Evolutionary conservation across 2,888 invertebrate species (phyloP).

Genomic region (Heliconius ethilla): DNA sequence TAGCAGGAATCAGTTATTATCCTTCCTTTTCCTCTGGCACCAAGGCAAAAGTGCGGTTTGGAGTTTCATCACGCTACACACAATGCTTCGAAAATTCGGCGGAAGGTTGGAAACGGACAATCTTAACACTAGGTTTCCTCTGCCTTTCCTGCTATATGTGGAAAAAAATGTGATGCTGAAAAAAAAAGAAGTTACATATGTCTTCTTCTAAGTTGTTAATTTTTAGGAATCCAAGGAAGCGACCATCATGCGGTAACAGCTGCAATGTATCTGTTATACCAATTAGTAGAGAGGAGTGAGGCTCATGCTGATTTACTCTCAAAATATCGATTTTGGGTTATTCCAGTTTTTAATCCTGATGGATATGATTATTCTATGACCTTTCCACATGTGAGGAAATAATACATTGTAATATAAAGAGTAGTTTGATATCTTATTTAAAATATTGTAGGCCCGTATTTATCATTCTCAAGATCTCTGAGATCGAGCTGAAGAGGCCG

Average conservation of each 20-base stretch:
- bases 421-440: neutral
- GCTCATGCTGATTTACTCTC: slow-evolving; percentile 64
- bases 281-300: slow-evolving; percentile 69
- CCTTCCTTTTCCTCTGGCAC: too few species aligned
- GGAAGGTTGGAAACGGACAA: too few species aligned
- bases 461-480: too few species aligned
- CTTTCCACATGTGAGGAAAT: slow-evolving; percentile 66
- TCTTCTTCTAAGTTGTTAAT: neutral
- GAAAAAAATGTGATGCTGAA: too few species aligned
- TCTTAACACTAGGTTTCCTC: too few species aligned
- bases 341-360: slow-evolving; percentile 76
- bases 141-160: too few species aligned
- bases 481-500: too few species aligned
- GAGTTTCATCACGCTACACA: too few species aligned
- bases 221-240: slow-evolving; percentile 71
- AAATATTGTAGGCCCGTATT: neutral
- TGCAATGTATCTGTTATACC: slow-evolving; percentile 71
- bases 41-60: too few species aligned
- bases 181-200: neutral
- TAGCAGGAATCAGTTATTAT: too few species aligned
- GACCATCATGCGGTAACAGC: slow-evolving; percentile 75
- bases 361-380: slow-evolving; percentile 77
- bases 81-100: too few species aligned
- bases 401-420: slow-evolving; percentile 25
- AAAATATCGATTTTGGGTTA: slow-evolving; percentile 73